A percentile compares a stretch with the other conserved stretches of the same genome.
Conservation (phyloP, 2,797 vertebrate genomes). For the Platyrinchus mystaceus region DNA sequence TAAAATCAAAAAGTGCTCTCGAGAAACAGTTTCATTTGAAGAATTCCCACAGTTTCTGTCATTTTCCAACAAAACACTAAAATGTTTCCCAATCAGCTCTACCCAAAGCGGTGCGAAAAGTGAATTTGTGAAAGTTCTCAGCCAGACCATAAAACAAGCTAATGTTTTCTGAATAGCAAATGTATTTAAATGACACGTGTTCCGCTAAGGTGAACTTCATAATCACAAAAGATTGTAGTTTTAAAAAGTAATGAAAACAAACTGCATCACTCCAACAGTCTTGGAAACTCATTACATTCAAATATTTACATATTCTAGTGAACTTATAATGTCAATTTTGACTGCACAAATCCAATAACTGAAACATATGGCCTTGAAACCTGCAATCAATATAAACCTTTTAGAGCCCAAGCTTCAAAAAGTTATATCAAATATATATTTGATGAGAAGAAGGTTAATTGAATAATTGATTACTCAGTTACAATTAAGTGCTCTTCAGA, state of each 20-base stretch:
- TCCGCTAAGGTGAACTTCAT: neutral
- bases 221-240: neutral
- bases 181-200: neutral
- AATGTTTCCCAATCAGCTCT: neutral
- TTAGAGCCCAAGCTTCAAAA: conserved; percentile 74
- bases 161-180: neutral
- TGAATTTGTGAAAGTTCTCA: neutral
- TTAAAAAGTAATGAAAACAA: conserved; percentile 38
- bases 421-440: conserved; percentile 77
- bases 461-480: conserved; percentile 78
- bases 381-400: conserved; percentile 77
- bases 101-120: neutral
- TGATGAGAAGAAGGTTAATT: conserved; percentile 78
- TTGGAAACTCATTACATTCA: conserved; percentile 53
- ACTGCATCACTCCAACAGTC: neutral
- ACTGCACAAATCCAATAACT: conserved; percentile 69
- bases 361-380: conserved; percentile 72
- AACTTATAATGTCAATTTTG: conserved; percentile 61
- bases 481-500: conserved; percentile 76
- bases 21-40: neutral
- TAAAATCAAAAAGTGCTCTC: neutral
- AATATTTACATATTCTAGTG: conserved; percentile 67
- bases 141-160: neutral
- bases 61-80: neutral
- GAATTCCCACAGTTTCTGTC: neutral